Conservation (phyloP, 2,113 vertebrate species). For the Pseudorectes ferrugineus region DNA sequence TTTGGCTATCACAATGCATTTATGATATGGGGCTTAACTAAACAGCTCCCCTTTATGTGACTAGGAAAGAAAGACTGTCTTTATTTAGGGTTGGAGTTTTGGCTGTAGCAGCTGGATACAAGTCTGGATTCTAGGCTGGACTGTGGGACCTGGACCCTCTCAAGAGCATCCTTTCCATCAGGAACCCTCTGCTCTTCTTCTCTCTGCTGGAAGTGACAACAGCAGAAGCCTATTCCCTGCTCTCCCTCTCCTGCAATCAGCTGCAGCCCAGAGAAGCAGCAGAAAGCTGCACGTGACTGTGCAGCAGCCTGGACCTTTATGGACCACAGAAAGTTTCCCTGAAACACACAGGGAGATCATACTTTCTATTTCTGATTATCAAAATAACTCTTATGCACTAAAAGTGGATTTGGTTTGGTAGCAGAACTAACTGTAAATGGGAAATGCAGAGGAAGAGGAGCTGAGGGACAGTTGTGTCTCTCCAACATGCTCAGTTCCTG, state of each 20-base stretch:
- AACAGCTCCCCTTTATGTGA: not conserved
- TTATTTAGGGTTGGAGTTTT: not conserved
- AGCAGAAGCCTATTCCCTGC: not conserved
- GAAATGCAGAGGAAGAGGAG: not conserved
- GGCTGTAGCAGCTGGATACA: not conserved
- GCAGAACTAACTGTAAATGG: not conserved
- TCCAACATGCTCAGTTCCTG: not conserved
- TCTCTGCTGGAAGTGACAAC: not conserved
- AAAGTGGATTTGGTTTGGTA: not conserved
- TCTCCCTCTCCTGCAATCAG: not conserved
- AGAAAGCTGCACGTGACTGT: not conserved
- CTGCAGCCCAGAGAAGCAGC: not conserved
- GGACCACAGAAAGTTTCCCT: not conserved
- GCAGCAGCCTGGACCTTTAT: not conserved
- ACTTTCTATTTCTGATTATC: not conserved
- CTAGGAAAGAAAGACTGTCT: not conserved
- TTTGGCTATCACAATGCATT: not conserved
- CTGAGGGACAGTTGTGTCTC: not conserved
- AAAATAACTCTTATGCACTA: not conserved
- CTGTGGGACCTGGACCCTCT: not conserved
- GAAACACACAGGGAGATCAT: not conserved
- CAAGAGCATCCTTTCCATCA: not conserved
- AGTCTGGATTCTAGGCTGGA: not conserved
- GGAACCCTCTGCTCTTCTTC: not conserved
- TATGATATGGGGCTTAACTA: not conserved